These are phyloP conservation scores for Pedionomus torquatus DNA, from an alignment of 2,113 vertebrate genomes.

Conservation along the genomic window DNA sequence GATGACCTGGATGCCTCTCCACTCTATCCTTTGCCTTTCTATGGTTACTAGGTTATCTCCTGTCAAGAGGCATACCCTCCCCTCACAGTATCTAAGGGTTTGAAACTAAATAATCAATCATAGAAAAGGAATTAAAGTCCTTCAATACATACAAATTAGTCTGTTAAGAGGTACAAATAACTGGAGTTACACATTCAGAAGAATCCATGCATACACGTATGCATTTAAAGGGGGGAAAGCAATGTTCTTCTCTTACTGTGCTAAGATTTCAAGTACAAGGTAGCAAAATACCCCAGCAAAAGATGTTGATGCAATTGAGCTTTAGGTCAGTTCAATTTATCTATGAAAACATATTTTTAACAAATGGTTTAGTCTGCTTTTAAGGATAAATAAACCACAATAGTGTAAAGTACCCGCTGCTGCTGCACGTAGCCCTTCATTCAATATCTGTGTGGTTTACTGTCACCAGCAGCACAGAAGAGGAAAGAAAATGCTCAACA, in stretches of 20 bases:
- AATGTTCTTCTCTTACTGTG: background rate
- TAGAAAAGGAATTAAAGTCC: background rate
- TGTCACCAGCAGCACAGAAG: background rate
- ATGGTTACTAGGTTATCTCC: background rate
- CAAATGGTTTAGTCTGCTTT: constrained; percentile 18
- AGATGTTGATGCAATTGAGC: background rate
- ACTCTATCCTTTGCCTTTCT: background rate
- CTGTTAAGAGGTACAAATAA: background rate
- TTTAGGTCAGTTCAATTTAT: constrained; percentile 35
- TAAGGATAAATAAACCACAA: background rate
- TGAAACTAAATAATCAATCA: background rate
- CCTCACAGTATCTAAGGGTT: background rate
- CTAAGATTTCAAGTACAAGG: background rate
- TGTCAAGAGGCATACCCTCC: background rate
- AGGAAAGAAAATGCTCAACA: constrained; percentile 9
- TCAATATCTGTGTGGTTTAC: constrained; percentile 4
- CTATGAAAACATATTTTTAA: constrained; percentile 16
- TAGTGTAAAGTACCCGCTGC: background rate
- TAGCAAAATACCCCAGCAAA: background rate
- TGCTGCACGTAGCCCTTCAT: background rate
- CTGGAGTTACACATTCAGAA: background rate
- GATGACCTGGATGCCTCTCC: background rate
- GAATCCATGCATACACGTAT: background rate
- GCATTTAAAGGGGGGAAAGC: background rate
- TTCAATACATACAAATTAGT: background rate